Evolutionary conservation across 2,888 invertebrate species (phyloP), one percentile per base, ranked within the genome.

Genomic region (Portevinia maculata): DNA sequence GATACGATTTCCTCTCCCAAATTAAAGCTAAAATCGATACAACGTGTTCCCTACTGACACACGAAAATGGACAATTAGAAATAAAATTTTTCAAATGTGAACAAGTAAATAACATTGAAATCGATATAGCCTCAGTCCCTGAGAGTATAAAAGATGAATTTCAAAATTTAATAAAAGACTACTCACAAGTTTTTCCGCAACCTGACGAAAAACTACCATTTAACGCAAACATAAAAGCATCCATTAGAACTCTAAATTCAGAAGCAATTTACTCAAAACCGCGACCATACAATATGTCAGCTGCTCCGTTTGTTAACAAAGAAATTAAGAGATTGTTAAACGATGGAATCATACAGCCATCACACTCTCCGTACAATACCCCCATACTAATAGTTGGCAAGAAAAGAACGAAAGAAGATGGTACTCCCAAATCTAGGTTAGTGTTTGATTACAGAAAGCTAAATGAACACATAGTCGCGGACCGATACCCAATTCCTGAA

Each of bases 101-200:
- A 28, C 28, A 59, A 32, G 64, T 41, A n/a, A 64, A 52, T 39
- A 64, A 41, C 21, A 1, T 64, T 6, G 65, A 53, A 65, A 53
- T 65, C n/a, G 32, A 65, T 44, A 65, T 13, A 8, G 11, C 17
- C 11, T 6, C 32, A 41, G 30, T 65, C 30, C 53, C 41, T 34
- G 55, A 67, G 15, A 30, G 30, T 30, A 30, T 7, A 30, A 30
- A 30, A 30, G n/a, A n/a, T n/a, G n/a, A n/a, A n/a, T n/a, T n/a
- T n/a, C n/a, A n/a, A n/a, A n/a, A n/a, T n/a, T n/a, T n/a, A n/a
- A n/a, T n/a, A n/a, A n/a, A n/a, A n/a, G n/a, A 44, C n/a, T n/a
- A n/a, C n/a, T n/a, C n/a, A n/a, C n/a, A n/a, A n/a, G n/a, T n/a
- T n/a, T n/a, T n/a, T n/a, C n/a, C n/a, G n/a, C n/a, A n/a, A n/a